Conservation (phyloP, 2,888 invertebrate genomes). For the Polydrusus cervinus region DNA sequence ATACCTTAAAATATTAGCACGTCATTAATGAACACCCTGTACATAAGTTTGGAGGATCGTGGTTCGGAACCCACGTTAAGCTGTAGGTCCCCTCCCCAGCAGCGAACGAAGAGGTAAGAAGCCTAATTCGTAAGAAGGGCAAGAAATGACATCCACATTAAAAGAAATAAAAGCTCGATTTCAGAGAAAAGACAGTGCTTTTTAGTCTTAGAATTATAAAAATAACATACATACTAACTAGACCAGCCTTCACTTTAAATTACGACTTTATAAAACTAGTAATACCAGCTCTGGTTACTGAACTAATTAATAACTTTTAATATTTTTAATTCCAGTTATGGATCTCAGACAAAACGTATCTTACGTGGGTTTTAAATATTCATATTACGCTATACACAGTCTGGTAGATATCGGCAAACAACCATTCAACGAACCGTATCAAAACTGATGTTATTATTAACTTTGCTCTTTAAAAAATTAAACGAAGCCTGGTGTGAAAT, state of each 20-base stretch:
- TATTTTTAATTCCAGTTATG: not conserved
- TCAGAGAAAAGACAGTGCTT: too few species aligned
- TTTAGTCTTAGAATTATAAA: too few species aligned
- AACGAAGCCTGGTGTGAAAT: not conserved
- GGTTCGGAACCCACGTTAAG: too few species aligned
- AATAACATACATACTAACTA: not conserved
- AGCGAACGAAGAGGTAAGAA: too few species aligned
- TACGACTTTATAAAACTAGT: not conserved
- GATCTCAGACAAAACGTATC: not conserved
- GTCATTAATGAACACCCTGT: too few species aligned
- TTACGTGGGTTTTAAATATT: slow-evolving; percentile 32
- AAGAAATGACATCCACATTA: too few species aligned
- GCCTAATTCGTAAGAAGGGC: too few species aligned
- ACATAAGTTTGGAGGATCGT: too few species aligned
- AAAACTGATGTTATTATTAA: slow-evolving; percentile 4
- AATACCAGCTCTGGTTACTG: slow-evolving; percentile 7
- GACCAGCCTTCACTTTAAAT: not conserved
- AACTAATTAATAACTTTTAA: not conserved
- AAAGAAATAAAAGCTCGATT: too few species aligned
- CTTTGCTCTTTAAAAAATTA: slow-evolving; percentile 11
- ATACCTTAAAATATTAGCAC: too few species aligned
- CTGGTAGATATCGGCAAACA: slow-evolving; percentile 17
- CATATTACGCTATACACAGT: slow-evolving; percentile 23
- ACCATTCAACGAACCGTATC: not conserved
- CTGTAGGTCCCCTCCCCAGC: too few species aligned